phyloP scores from a whole-genome alignment of 2,113 vertebrate species.

The Donacobius atricapilla region DNA sequence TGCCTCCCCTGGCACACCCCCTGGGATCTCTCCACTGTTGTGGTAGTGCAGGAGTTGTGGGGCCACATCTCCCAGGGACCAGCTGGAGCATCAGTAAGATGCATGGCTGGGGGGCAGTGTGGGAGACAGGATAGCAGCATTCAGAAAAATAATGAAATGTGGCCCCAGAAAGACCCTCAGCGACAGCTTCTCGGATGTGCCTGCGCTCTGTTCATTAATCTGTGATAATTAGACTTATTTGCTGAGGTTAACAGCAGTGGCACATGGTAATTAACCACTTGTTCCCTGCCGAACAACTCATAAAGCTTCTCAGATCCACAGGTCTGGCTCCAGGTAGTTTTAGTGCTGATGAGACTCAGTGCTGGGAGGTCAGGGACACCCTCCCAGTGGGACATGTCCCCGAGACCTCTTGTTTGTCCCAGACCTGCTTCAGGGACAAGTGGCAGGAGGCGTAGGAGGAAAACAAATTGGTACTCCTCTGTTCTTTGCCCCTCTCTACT shows the following conservation, averaged over 20 bases:
- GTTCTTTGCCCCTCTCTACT: background rate
- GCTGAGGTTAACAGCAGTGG: slow-evolving; percentile 77
- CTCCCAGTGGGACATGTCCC: rapidly evolving
- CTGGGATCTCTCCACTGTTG: background rate
- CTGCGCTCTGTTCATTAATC: slow-evolving; percentile 77
- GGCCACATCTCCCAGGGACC: slow-evolving; percentile 16
- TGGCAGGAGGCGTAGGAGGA: background rate
- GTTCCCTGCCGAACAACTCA: slow-evolving; percentile 9
- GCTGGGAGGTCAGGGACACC: background rate
- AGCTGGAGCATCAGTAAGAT: slow-evolving; percentile 23
- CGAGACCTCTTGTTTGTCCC: background rate
- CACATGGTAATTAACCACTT: slow-evolving; percentile 74
- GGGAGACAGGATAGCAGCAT: background rate
- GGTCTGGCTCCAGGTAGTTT: background rate
- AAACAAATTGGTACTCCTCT: background rate
- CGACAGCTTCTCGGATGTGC: slow-evolving; percentile 62
- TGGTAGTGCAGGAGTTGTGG: background rate
- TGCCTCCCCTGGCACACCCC: background rate
- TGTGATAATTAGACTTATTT: slow-evolving; percentile 79
- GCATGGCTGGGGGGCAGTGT: background rate
- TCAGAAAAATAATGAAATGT: slow-evolving; percentile 73
- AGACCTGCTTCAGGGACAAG: background rate
- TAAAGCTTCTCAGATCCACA: slow-evolving; percentile 29
- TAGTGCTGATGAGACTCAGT: background rate
- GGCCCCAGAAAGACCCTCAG: slow-evolving; percentile 60